Conservation (phyloP, 2,113 vertebrate species). For the Chamaea fasciata region DNA sequence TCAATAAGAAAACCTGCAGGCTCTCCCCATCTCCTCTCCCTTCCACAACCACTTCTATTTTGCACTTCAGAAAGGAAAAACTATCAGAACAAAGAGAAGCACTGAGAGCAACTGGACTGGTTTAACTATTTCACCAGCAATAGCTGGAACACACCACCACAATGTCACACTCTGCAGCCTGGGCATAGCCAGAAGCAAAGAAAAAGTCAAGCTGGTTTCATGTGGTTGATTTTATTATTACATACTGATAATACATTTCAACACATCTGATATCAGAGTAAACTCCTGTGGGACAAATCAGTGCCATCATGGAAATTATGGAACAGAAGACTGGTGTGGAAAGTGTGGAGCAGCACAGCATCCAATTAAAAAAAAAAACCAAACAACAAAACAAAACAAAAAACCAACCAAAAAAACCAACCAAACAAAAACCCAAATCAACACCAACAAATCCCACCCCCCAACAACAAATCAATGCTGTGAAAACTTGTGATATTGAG, state of each 20-base stretch:
- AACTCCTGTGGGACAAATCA: background rate
- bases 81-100: background rate
- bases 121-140: background rate
- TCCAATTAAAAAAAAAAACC: background rate
- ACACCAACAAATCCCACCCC: background rate
- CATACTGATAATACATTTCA: constrained; percentile 11
- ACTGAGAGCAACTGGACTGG: background rate
- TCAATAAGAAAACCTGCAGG: background rate
- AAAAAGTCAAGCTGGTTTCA: background rate
- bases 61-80: background rate
- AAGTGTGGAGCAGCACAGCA: constrained; percentile 1
- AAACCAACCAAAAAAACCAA: background rate
- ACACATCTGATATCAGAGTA: constrained; percentile 21
- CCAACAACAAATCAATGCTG: background rate
- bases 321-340: background rate
- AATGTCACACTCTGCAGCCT: background rate
- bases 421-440: background rate
- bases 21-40: background rate
- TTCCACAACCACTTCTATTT: background rate
- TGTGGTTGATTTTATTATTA: constrained; percentile 48
- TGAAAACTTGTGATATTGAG: background rate
- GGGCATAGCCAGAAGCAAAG: background rate
- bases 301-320: background rate
- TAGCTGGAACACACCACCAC: background rate
- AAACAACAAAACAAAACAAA: no score